Evolutionary conservation across 1,140 invertebrate species (phyloP), one percentile per base, ranked within the genome.

Genomic region (Dolichoris vasculosae): DNA sequence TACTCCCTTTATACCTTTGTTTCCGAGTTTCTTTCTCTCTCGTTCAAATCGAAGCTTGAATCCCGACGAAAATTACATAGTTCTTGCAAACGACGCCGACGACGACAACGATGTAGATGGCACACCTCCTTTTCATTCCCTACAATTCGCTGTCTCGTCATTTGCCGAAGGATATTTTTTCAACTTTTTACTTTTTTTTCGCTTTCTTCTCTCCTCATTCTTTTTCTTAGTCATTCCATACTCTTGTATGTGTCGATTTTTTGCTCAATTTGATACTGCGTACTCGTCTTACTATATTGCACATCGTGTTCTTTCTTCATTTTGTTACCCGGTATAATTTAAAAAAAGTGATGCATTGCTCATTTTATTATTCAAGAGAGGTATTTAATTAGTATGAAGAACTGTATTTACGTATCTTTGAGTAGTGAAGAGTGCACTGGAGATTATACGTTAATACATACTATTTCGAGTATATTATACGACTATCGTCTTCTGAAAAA

Each of bases 51-150:
- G 86, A 88, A 86, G 23, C 40, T 84, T 46, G 76, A 84, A 87
- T 86, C 81, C 85, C 46, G 77, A 82, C 86, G 23, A 88, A n/a
- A 88, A 88, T 87, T 87, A 85, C 83, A 83, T 77, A 85, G 75
- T 87, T 59, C 76, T 81, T 43, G 51, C 59, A 30, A 35, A 35
- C 32, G 48, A 26, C 71, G 8, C 23, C 71, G 38, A 11, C 20
- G 40, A 26, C 43, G 40, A 48, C n/a, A 26, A 30, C 71, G 40
- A 75, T 2, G 46, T n/a, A 17, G 23, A 63, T n/a, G 32, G 30
- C 83, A 84, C 85, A 82, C 84, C 86, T 88, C 82, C 17, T 59
- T 59, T 79, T 46, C 69, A 69, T 84, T 71, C 64, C 84, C 23
- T 71, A 69, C 75, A 35, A 75, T 20, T 79, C 32, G 63, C 43